A percentile compares a stretch with the other conserved stretches of the same genome.
These are phyloP conservation scores for Eumerus sabulonum DNA, from an alignment of 2,888 invertebrate species.

Conservation along the genomic window DNA sequence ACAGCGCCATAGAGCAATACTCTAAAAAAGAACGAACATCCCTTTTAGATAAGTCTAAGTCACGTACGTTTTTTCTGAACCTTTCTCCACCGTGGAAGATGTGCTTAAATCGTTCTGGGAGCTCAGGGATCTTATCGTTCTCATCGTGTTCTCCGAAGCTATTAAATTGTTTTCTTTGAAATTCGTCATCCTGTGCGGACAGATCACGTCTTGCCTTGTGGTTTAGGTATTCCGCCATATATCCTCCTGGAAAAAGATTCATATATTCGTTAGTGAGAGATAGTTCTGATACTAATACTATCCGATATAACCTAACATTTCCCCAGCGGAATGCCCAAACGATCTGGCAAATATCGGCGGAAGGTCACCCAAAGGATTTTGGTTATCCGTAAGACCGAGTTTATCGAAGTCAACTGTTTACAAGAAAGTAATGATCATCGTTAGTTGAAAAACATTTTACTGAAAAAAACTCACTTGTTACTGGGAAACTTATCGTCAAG, in stretches of 20 bases:
- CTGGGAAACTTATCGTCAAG: constrained; percentile 89
- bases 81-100: constrained; percentile 90
- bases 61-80: constrained; percentile 33
- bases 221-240: constrained; percentile 86
- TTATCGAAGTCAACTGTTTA: constrained; percentile 89
- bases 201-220: constrained; percentile 80
- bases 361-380: constrained; percentile 90
- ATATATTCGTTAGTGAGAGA: neutral
- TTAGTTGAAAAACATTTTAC: neutral
- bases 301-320: constrained; percentile 80
- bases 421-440: constrained; percentile 16
- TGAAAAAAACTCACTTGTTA: constrained; percentile 87
- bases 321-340: constrained; percentile 86
- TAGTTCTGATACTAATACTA: neutral
- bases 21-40: constrained; percentile 77
- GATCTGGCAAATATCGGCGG: constrained; percentile 88
- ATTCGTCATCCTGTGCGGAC: constrained; percentile 73
- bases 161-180: constrained; percentile 28
- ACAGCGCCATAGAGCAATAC: constrained; percentile 88
- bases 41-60: constrained; percentile 55
- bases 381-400: constrained; percentile 91
- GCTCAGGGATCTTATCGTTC: constrained; percentile 74
- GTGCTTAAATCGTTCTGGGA: constrained; percentile 79
- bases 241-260: constrained; percentile 81
- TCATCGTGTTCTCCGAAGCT: constrained; percentile 64